Evolutionary conservation across 2,797 vertebrate species (phyloP).

Genomic region (Nasua narica): DNA sequence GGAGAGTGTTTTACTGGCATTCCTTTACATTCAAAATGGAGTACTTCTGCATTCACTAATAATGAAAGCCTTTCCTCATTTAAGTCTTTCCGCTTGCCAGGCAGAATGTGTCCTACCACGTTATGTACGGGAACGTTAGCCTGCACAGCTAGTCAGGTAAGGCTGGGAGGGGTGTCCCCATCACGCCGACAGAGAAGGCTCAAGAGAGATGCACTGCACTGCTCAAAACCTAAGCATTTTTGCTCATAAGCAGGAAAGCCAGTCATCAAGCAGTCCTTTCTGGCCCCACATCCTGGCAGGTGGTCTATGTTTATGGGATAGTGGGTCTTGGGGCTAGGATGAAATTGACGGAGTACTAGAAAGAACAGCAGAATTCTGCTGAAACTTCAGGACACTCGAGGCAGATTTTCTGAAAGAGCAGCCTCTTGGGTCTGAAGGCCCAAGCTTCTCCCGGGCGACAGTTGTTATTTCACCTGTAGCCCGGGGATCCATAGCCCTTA

Average conservation of each 20-base stretch:
- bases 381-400: neutral
- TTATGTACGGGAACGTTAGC: neutral
- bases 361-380: neutral
- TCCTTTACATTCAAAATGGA: neutral
- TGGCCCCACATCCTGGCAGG: neutral
- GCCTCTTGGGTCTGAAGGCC: neutral
- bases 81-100: neutral
- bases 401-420: neutral
- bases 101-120: neutral
- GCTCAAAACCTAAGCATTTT: neutral
- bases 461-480: neutral
- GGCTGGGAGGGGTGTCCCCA: neutral
- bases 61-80: neutral
- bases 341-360: neutral
- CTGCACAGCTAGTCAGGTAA: no score
- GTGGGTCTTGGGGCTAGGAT: neutral
- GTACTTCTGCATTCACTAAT: neutral
- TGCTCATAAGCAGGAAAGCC: neutral
- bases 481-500: neutral
- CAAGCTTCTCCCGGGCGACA: neutral
- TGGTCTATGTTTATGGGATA: neutral
- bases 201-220: neutral
- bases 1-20: neutral
- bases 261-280: neutral
- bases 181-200: neutral